Percentiles rank a stretch among this genome's conserved stretches.
These are phyloP conservation scores for Xiphorhynchus elegans DNA, from an alignment of 2,113 vertebrate genomes.

Conservation along the genomic window DNA sequence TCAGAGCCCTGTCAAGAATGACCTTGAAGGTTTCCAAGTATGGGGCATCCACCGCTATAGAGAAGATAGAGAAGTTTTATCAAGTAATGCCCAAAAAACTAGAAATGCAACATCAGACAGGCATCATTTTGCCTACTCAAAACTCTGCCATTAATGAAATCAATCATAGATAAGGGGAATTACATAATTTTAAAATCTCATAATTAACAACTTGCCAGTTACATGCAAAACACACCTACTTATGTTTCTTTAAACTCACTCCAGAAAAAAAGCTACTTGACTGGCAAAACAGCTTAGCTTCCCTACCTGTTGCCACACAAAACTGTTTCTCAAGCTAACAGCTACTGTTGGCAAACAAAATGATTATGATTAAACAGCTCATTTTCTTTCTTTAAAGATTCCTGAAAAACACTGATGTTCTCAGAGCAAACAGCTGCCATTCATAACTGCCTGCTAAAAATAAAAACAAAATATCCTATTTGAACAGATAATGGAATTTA, in stretches of 20 bases:
- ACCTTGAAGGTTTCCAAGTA: not conserved
- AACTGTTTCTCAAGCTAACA: not conserved
- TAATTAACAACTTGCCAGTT: not conserved
- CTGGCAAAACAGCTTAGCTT: not conserved
- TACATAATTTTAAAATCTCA: not conserved
- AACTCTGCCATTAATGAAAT: not conserved
- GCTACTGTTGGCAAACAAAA: not conserved
- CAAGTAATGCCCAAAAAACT: not conserved
- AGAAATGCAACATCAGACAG: not conserved
- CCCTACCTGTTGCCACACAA: not conserved
- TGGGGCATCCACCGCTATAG: not conserved
- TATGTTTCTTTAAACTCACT: not conserved
- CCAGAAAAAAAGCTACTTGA: not conserved
- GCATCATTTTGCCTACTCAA: not conserved
- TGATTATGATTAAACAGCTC: not conserved
- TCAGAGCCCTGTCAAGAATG: not conserved
- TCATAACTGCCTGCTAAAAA: slow-evolving; percentile 30
- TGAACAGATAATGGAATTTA: not conserved
- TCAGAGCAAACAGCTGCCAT: not conserved
- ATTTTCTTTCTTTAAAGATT: not conserved
- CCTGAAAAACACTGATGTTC: not conserved
- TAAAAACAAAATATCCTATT: not conserved
- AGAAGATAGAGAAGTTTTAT: not conserved
- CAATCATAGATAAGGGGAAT: not conserved
- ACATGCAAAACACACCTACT: not conserved